Evolutionary conservation across 2,113 vertebrate genomes (phyloP).

Genomic region (Zeus faber): DNA sequence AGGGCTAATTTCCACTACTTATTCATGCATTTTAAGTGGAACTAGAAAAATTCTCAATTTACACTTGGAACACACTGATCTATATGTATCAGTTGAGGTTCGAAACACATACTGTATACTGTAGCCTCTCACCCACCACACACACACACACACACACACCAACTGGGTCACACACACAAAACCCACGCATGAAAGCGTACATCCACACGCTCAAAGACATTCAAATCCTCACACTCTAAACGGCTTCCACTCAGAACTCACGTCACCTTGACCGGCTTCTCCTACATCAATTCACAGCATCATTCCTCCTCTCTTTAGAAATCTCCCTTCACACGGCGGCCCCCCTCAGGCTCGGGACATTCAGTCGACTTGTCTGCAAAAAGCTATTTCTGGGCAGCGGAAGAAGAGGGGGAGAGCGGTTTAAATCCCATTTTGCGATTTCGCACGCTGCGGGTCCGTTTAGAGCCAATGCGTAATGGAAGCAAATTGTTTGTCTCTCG

Average conservation of each 20-base stretch:
- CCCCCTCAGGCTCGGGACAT: slow-evolving; percentile 27
- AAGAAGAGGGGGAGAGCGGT: slow-evolving; percentile 17
- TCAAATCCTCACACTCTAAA: background rate
- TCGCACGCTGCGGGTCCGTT: slow-evolving; percentile 31
- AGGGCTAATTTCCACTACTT: too few species aligned
- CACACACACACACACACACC: background rate
- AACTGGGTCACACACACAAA: slow-evolving; percentile 7
- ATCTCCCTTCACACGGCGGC: slow-evolving; percentile 23
- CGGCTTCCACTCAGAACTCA: slow-evolving; percentile 31
- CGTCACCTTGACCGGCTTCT: slow-evolving; percentile 52
- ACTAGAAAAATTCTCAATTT: too few species aligned
- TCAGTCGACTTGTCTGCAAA: slow-evolving; percentile 38
- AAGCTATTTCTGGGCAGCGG: slow-evolving; percentile 5
- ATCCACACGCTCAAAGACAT: background rate
- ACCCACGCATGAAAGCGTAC: too few species aligned
- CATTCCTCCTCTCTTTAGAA: slow-evolving; percentile 18
- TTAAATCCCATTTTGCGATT: slow-evolving; percentile 47
- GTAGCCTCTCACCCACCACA: background rate
- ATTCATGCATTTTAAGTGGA: too few species aligned
- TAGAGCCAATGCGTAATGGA: slow-evolving; percentile 11
- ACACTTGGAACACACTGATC: too few species aligned
- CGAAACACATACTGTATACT: slow-evolving; percentile 11
- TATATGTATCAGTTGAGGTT: too few species aligned
- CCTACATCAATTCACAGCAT: slow-evolving; percentile 43
- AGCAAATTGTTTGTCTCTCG: background rate